Evolutionary conservation across 2,797 vertebrate species (phyloP).

Genomic region (Artibeus lituratus): DNA sequence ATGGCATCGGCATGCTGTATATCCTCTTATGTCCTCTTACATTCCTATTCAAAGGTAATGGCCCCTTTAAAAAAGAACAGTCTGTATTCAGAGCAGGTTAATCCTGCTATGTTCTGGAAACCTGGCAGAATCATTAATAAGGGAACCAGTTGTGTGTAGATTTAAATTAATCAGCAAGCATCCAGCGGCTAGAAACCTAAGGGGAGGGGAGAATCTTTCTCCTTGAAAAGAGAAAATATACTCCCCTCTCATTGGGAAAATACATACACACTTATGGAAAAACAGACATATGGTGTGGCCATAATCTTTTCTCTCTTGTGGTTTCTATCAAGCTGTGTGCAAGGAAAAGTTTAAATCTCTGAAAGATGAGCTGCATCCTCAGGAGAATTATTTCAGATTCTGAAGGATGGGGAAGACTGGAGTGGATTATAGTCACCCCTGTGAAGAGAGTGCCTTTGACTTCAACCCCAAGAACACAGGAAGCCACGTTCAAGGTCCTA

Average conservation of each 20-base stretch:
- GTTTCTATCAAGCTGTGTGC: constrained; percentile 28
- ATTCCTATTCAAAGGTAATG: constrained; percentile 30
- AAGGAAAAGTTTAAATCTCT: constrained; percentile 50
- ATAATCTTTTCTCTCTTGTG: constrained; percentile 53
- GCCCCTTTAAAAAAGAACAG: constrained; percentile 56
- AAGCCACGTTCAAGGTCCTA: background rate
- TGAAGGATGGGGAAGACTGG: background rate
- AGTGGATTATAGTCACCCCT: background rate
- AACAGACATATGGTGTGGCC: constrained; percentile 22
- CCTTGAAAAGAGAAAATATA: constrained; percentile 65
- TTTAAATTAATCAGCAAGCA: constrained; percentile 76
- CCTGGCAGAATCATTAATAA: constrained; percentile 74
- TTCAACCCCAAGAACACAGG: background rate
- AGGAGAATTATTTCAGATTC: background rate
- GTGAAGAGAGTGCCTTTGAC: background rate
- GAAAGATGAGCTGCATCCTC: constrained; percentile 11
- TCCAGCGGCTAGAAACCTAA: constrained; percentile 62
- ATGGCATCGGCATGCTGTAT: background rate
- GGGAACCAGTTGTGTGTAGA: constrained; percentile 69
- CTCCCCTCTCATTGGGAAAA: constrained; percentile 60
- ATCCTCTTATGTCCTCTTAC: background rate
- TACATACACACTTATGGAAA: constrained; percentile 9
- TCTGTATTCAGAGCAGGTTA: constrained; percentile 54
- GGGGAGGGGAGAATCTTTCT: constrained; percentile 64
- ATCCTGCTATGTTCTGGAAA: constrained; percentile 66